Conservation (phyloP, 2,113 vertebrate genomes). For the Theristicus caerulescens region DNA sequence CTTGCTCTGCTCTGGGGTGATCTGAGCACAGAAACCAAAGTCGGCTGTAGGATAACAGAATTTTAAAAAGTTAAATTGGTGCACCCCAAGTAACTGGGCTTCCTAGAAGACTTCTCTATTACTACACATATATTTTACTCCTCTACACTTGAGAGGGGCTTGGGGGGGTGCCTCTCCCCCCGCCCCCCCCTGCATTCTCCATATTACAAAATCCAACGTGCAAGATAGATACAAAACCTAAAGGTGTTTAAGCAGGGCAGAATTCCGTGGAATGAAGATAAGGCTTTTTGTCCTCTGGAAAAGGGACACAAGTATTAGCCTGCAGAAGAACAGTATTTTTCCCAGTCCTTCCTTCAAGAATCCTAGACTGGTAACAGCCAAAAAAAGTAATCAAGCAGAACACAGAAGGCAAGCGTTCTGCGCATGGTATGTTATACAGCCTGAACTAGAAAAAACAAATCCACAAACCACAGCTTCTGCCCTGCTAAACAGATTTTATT, state of each 20-base stretch:
- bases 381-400: not conserved
- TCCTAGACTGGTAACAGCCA: not conserved
- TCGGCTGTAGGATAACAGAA: constrained; percentile 82
- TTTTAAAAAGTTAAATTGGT: not conserved
- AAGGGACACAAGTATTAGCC: not conserved
- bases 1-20: constrained; percentile 98
- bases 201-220: not conserved
- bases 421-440: rapidly evolving
- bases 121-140: not conserved
- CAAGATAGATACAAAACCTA: not conserved
- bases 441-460: not conserved
- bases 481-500: not conserved
- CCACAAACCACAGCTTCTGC: not conserved
- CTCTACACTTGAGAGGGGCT: not conserved
- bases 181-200: not conserved
- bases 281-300: not conserved
- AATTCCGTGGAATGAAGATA: not conserved
- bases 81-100: not conserved
- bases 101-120: not conserved
- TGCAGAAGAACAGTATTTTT: not conserved
- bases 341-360: not conserved
- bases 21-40: constrained; percentile 99
- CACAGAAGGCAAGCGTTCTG: not conserved
- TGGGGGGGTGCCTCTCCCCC: not conserved
- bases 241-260: constrained; percentile 30